A percentile compares a stretch with the other conserved stretches of the same genome.
Evolutionary conservation across 2,113 vertebrate genomes (phyloP).

Genomic region (Mastomys natalensis): DNA sequence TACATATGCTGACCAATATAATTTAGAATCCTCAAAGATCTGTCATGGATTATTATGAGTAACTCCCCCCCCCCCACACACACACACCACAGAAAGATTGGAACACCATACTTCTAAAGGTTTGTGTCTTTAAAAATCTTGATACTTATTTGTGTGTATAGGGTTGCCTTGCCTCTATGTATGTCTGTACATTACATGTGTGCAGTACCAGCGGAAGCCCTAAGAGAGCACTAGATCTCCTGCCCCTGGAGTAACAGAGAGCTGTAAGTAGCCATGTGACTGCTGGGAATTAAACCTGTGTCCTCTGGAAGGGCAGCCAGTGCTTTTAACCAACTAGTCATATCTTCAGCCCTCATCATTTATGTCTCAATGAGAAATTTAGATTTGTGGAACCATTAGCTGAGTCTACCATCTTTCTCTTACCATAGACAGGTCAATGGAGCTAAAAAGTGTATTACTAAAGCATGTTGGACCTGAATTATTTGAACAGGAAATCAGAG

Average conservation of each 20-base stretch:
- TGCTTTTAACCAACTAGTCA: too few relatives aligned
- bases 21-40: not conserved
- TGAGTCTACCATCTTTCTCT: not conserved
- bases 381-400: slow-evolving; percentile 9
- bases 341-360: not conserved
- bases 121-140: not conserved
- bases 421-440: not conserved
- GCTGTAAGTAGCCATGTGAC: not conserved
- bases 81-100: not conserved
- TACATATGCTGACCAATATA: not conserved
- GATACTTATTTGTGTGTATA: not conserved
- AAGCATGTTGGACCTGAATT: not conserved
- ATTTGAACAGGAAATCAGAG: slow-evolving; percentile 22
- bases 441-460: not conserved
- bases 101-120: not conserved
- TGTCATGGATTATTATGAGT: not conserved
- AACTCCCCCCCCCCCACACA: not conserved
- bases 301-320: not conserved
- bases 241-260: not conserved
- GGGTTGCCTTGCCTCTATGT: not conserved
- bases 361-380: not conserved
- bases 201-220: not conserved
- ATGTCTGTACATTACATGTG: not conserved
- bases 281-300: not conserved
- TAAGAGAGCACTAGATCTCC: not conserved